Evolutionary conservation across 2,113 vertebrate genomes (phyloP), one percentile per base, ranked within the genome.

Genomic region (Bubalus kerabau): DNA sequence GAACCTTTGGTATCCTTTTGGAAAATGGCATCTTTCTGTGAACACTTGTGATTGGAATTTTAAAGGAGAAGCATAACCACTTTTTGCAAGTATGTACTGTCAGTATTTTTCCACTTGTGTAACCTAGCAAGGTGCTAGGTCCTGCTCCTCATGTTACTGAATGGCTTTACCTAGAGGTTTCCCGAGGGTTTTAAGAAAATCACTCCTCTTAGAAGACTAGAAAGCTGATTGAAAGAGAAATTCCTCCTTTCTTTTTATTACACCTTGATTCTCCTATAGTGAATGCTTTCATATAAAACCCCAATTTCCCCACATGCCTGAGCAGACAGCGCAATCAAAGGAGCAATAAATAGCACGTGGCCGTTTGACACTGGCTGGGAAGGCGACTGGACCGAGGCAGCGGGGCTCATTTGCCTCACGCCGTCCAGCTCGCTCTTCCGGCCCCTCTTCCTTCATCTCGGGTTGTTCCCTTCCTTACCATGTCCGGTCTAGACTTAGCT

Each of bases 241-340:
- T 30, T 78, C 78, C 67, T 94, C 32, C 36, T 92, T 94, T 76
- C 24, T 60, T 91, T 93, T 94, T 90, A 62, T 86, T 23, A 87
- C 15, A 54, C 62, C 80, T 85, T 30, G 48, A 90, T 88, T 98
- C 80, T 78, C 92, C 92, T 28, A 28, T 7, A 82, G 76, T 26
- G 52, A 94, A 94, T 67, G 40, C 59, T 88, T 92, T 96, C 85
- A 36, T 60, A 32, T 84, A 90, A 97, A 98, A 96, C 48, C 59
- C n/a, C 30, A 6, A 30, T 67, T 84, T 59, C 80, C 56, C 50
- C 43, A 30, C 57, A 71, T 5, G 48, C 81, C 64, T 67, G 59
- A 60, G 85, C 85, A 94, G 46, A 91, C 6, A 21, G 23, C 62
- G 93, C 90, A 74, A 36, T 89, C 91, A 87, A 52, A 96, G 50